Conservation (phyloP, 2,113 vertebrate species). For the mouse (Mus musculus) region GRCm39 chrX:138716001-138716500, state of each 20-base stretch:
- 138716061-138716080: constrained; percentile 67
- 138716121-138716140: constrained; percentile 62
- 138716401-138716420: neutral
- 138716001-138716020: constrained; percentile 73
- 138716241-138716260: constrained; percentile 77
- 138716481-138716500: constrained; percentile 34
- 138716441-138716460: neutral
- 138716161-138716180: constrained; percentile 78
- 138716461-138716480: constrained; percentile 1
- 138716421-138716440: neutral
- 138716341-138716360: constrained; percentile 70
- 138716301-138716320: constrained; percentile 76
- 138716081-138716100: constrained; percentile 74
- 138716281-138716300: constrained; percentile 67
- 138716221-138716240: constrained; percentile 74
- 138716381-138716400: constrained; percentile 47
- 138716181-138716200: constrained; percentile 73
- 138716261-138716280: constrained; percentile 78
- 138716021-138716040: constrained; percentile 78
- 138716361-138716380: neutral
- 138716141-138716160: constrained; percentile 63
- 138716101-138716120: neutral
- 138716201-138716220: constrained; percentile 69
- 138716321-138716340: constrained; percentile 81
- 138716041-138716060: constrained; percentile 73